Evolutionary conservation across 37 sponge, comb jelly and placozoan genomes (phyloP), one percentile per base, ranked within the genome.

Genomic region (Cladorhizidae sp.): DNA sequence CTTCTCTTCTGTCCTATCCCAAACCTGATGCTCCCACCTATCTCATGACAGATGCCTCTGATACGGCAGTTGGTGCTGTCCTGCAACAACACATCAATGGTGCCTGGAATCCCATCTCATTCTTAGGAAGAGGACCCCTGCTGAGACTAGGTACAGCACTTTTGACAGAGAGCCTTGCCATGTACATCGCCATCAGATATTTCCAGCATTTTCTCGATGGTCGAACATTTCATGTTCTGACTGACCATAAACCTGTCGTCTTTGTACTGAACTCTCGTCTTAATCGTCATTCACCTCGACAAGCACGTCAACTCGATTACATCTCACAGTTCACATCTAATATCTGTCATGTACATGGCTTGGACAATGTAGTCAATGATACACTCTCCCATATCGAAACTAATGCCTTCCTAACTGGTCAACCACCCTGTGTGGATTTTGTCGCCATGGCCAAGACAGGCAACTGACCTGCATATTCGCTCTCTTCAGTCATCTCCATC

Each of bases 161-260:
- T 91, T 91, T 40, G 92, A 87, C 56, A 58, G 91, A 1, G 80
- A 91, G 40, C 33, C 65, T 91, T 32, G 88, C 80, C n/a, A 73
- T 79, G 2, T 80, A 85, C 73, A 64, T 81, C 7, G 77, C 86
- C 25, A 80, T 81, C 73, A 80, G 72, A 70, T 84, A 91, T 33
- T 91, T 91, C 51, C 70, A 80, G 0, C 75, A 91, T 51, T 83
- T 87, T 38, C 58, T 91, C 14, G 88, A 91, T 49, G 83, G 91
- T 26, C 57, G 85, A 8, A 22, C 42, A 9, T 85, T 85, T 45
- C 78, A 82, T 31, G 71, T 90, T 29, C 78, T 85, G 42, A 90
- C 82, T 22, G 84, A 89, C 42, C 84, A 89, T 62, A 89, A 89
- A 45, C 89, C 84, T 54, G 84, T 89, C 70, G 80, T 78, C 7